Base-by-base conservation (phyloP, 1,140 invertebrate species). In the Heterodera schachtii region DNA sequence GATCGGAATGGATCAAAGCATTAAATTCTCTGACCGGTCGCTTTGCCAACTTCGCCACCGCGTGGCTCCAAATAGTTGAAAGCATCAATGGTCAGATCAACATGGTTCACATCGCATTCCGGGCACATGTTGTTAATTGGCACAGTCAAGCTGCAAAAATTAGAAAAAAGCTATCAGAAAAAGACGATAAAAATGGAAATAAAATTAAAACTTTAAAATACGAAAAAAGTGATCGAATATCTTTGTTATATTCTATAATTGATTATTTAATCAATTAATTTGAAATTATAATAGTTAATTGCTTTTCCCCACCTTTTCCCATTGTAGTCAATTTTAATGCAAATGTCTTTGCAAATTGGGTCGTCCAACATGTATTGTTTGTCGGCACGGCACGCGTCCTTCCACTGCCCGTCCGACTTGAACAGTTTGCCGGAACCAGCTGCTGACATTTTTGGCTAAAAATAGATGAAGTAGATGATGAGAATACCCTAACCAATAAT, bases 281-380 rank as follows among this genome's bases (percentile, higher is more conserved):
- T 31, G 31, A 31, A 31, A 31, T 31, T 0, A 31, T 31, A 31
- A 0, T 0, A 31, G 31, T 1, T 31, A 31, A 31, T 31, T 31
- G 31, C 31, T 31, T 31, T 31, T 31, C 31, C 31, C 31, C 31
- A 82, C 81, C 79, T 82, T 44, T 78, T 83, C 1, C 81, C 81
- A n/a, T 82, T 83, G 66, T 82, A 82, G 16, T 84, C 82, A 16
- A 82, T 78, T 46, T 82, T 83, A 13, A 82, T 60, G 52, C 81
- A 82, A 16, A 84, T 82, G 16, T 66, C 46, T 21, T 75, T 83
- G 81, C 81, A 82, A 19, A 82, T 52, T n/a, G 83, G 83, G 82
- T 82, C 81, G 57, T 82, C 70, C 44, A 84, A 7, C 49, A 82
- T 41, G 41, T 9, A 81, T 7, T 79, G 64, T 64, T 76, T 66